Evolutionary conservation across 2,113 vertebrate genomes (phyloP), one percentile per base, ranked within the genome.

Genomic region (Gavialis gangeticus): DNA sequence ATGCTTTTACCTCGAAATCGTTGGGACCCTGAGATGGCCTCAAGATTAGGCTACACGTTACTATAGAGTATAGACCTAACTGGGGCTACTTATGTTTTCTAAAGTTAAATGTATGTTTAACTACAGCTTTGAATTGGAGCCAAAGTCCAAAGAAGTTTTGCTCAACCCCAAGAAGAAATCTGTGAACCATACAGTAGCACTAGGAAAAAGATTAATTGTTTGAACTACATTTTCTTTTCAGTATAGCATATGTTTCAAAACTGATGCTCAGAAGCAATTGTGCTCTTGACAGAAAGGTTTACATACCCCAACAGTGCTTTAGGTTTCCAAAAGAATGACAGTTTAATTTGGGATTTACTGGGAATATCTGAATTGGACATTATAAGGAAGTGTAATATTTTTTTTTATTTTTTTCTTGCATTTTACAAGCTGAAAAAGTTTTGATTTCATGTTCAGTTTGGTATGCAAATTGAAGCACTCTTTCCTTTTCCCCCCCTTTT

Each of bases 391-490:
- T 83, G 24, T 34, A 75, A 91, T 64, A 84, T 96, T 95, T 96
- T 92, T 82, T 97, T 97, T 85, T 96, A 94, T 96, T 92, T 82
- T 97, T 97, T 97, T 91, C 85, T 27, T 96, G 87, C 82, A 3
- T 91, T 94, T 88, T 98, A 77, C 75, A 82, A 76, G 62, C 59
- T 93, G 87, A 75, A 62, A 30, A 37, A 82, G 60, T 87, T 91
- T 93, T 92, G 93, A 91, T 95, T 96, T 92, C 87, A 85, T 73
- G 94, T 27, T 91, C 90, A 57, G 76, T 89, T 85, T 95, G 90
- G 78, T 76, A 27, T 76, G 28, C 89, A 75, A 82, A 71, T 93
- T 77, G 64, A 92, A 89, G 85, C 85, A 90, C 81, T 91, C 12
- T 56, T 84, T 95, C 75, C 85, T 75, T 87, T 10, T 66, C 10